A percentile compares a stretch with the other conserved stretches of the same genome.
phyloP scores from a whole-genome alignment of 2,888 invertebrate species.

The Caenorhabditis imperialis region DNA sequence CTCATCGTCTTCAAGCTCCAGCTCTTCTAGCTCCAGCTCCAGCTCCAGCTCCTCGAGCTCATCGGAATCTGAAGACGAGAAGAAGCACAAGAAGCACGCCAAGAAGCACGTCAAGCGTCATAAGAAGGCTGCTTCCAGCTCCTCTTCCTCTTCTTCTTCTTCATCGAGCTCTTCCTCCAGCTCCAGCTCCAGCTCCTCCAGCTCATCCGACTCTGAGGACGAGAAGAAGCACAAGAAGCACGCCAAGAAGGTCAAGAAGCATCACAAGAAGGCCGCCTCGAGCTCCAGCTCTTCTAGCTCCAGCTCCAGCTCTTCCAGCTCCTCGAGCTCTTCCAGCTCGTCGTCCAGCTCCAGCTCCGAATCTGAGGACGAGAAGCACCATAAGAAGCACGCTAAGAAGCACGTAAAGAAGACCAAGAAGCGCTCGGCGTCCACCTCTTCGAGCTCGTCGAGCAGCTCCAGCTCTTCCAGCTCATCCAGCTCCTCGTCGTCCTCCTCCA shows the following conservation, averaged over 20 bases:
- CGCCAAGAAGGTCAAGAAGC: slow-evolving; percentile 15
- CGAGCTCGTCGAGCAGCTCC: no score
- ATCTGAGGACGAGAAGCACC: slow-evolving; percentile 31
- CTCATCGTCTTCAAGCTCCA: no score
- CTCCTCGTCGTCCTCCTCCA: no score
- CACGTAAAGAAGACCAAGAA: slow-evolving; percentile 2
- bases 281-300: slow-evolving; percentile 12
- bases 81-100: slow-evolving; percentile 19
- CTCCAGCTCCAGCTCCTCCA: slow-evolving; percentile 9
- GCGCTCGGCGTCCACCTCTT: no score
- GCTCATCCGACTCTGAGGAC: slow-evolving; percentile 21
- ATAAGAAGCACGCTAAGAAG: background rate
- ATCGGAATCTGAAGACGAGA: slow-evolving; percentile 36
- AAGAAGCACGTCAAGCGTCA: slow-evolving; percentile 37
- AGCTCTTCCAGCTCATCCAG: no score
- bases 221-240: slow-evolving; percentile 21
- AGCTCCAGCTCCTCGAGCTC: slow-evolving; percentile 11
- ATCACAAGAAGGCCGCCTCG: slow-evolving; percentile 26
- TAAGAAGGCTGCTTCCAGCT: slow-evolving; percentile 24
- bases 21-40: slow-evolving; percentile 12
- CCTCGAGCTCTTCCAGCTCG: slow-evolving; percentile 13
- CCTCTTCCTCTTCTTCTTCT: slow-evolving; percentile 15
- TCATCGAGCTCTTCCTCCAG: slow-evolving; percentile 13
- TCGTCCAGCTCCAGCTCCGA: slow-evolving; percentile 23
- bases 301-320: slow-evolving; percentile 1